Evolutionary conservation across 2,888 invertebrate genomes (phyloP), one percentile per base, ranked within the genome.

Genomic region (Apodemia hepburni): DNA sequence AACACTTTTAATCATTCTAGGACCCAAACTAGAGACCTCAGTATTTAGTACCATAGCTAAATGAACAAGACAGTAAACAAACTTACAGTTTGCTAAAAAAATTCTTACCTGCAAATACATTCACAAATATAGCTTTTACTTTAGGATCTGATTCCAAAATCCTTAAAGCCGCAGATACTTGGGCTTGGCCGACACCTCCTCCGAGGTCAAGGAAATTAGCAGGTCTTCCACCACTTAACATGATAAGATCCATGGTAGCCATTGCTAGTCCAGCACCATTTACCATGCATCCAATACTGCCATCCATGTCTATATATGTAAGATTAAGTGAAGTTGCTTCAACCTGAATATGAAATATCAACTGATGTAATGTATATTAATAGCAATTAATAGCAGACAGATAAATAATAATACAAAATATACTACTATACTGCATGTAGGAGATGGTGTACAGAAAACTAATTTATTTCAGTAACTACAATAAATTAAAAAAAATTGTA

Each of bases 191-290:
- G 0, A 99, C 99, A 64, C 96, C 95, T 62, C 99, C 99, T 27
- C 99, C 99, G 59, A 99, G 97, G 81, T 99, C 99, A 60, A 99
- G 92, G 88, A 99, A 99, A 86, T 99, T 99, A 0, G 99, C 99
- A 9, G 99, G 99, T 71, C 94, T 95, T 15, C 99, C 99, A 18
- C 99, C 99, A 84, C 98, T 96, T 49, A 99, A 88, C 79, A 97
- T 98, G 68, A 99, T 99, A 49, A 99, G 98, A 81, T 99, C 99
- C 99, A 99, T 99, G 8, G 99, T 99, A 3, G 99, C 99, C 99
- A 99, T 99, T 4, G 99, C 99, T 61, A 99, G 92, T 1, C 99
- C 99, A 70, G 99, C 99, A 22, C 99, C 99, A 92, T 99, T 99
- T 0, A 99, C 99, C 94, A 94, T 91, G 66, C 93, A 98, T 62